A percentile compares a stretch with the other conserved stretches of the same genome.
Conservation (phyloP, 2,888 invertebrate species). For the Athetis lepigone region DNA sequence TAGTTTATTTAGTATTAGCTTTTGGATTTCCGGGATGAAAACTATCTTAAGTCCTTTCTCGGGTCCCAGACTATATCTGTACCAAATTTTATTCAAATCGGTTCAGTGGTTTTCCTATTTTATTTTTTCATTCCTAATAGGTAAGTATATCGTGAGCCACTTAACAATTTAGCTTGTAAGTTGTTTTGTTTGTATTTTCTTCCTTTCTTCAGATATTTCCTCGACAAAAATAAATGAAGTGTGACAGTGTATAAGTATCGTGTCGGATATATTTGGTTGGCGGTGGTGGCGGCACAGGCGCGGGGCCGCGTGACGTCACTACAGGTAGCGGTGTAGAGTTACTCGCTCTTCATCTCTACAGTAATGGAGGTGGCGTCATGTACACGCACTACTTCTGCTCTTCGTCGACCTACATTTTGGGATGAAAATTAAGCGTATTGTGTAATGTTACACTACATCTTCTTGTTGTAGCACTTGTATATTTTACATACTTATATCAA, state of each 20-base stretch:
- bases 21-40: no score
- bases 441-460: no score
- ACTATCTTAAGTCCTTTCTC: no score
- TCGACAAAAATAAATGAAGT: constrained; percentile 8
- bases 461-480: no score
- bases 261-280: constrained; percentile 21
- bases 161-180: constrained; percentile 14
- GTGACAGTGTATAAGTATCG: background rate
- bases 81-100: no score
- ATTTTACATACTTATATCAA: no score
- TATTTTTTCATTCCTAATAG: no score
- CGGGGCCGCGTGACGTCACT: background rate
- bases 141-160: constrained; percentile 1
- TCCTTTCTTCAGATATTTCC: background rate
- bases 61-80: no score
- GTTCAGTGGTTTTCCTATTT: no score
- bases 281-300: constrained; percentile 26
- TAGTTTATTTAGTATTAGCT: no score
- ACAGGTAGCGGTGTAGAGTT: constrained; percentile 16
- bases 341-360: constrained; percentile 12
- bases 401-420: background rate
- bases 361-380: constrained; percentile 13
- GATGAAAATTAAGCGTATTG: background rate
- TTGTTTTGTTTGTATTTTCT: constrained; percentile 6
- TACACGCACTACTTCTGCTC: constrained; percentile 3